Evolutionary conservation across 1,140 invertebrate genomes (phyloP).

Genomic region (Drosophila nikananu): DNA sequence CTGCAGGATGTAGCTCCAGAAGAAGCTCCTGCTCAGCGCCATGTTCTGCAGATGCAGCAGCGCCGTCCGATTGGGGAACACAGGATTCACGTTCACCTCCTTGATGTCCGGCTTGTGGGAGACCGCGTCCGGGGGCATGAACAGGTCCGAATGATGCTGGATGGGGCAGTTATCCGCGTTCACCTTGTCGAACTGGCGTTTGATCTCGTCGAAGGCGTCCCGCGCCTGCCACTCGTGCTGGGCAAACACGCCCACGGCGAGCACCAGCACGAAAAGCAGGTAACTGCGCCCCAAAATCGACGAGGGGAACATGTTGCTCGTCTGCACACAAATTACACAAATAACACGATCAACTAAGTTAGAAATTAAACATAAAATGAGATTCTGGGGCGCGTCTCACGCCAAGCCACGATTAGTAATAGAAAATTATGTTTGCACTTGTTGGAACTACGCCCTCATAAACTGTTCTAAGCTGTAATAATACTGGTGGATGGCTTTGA

Average conservation of each 20-base stretch:
- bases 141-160: conserved; percentile 93
- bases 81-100: conserved; percentile 96
- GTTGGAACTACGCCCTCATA: conserved; percentile 79
- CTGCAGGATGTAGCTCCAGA: conserved; percentile 98
- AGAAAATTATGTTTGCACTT: conserved; percentile 68
- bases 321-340: conserved; percentile 27
- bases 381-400: conserved; percentile 31
- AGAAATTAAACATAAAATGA: conserved; percentile 35
- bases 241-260: conserved; percentile 89
- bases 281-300: conserved; percentile 76
- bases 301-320: conserved; percentile 44
- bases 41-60: conserved; percentile 98
- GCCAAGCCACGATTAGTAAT: conserved; percentile 67
- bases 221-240: conserved; percentile 95
- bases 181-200: conserved; percentile 92
- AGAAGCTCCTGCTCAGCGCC: conserved; percentile 97
- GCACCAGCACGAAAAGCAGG: conserved; percentile 73
- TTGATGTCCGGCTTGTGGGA: conserved; percentile 98
- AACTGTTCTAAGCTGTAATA: conserved; percentile 15
- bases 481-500: not conserved
- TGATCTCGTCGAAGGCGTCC: conserved; percentile 95
- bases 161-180: conserved; percentile 94
- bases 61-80: conserved; percentile 97
- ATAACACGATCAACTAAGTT: conserved; percentile 18
- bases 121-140: conserved; percentile 92